Evolutionary conservation across 2,797 vertebrate genomes (phyloP).

Genomic region (Crossoptilon crossoptilon): DNA sequence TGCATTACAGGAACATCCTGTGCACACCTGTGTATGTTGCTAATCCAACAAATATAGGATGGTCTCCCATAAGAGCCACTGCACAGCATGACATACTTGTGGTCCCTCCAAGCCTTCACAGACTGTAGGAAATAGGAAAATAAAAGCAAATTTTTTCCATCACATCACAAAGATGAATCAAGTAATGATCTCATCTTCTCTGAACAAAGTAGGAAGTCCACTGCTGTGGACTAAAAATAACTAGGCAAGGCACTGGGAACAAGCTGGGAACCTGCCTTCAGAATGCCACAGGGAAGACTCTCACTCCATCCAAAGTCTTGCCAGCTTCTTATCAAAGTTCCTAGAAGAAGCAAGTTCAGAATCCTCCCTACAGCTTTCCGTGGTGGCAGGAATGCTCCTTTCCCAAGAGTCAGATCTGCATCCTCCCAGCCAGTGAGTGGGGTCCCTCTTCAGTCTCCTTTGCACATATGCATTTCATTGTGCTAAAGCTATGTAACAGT

Average conservation of each 20-base stretch:
- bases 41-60: too few species aligned
- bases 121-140: not conserved
- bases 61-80: too few species aligned
- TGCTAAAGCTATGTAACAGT: conserved; percentile 71
- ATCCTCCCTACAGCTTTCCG: not conserved
- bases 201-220: not conserved
- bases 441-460: conserved; percentile 63
- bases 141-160: not conserved
- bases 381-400: not conserved
- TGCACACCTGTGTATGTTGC: too few species aligned
- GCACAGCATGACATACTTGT: not conserved
- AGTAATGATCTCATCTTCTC: not conserved
- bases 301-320: not conserved
- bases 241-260: not conserved
- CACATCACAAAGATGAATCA: not conserved
- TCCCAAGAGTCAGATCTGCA: not conserved
- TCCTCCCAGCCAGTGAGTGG: conserved; percentile 44
- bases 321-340: not conserved
- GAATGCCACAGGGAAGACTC: not conserved
- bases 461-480: conserved; percentile 79
- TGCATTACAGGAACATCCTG: too few species aligned
- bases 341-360: not conserved
- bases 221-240: not conserved
- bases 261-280: not conserved
- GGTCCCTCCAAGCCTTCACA: not conserved